Evolutionary conservation across 2,113 vertebrate genomes (phyloP), one percentile per base, ranked within the genome.

Genomic region (Nerophis lumbriciformis): DNA sequence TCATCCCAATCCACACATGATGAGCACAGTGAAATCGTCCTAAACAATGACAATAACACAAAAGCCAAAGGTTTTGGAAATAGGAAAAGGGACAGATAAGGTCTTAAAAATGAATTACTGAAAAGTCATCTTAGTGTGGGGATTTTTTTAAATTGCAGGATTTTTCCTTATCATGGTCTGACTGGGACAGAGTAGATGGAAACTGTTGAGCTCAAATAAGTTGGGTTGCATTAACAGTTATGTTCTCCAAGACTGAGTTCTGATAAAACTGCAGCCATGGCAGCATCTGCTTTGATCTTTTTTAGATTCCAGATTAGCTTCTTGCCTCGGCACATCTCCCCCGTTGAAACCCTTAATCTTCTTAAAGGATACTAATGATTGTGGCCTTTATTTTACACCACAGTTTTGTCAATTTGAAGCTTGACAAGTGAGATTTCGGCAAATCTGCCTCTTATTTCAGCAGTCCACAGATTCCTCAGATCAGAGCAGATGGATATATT

Each of bases 1-100:
- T 74, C 68, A 56, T 76, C 39, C 51, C 38, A 19, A 61, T 13
- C 48, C 39, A 50, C 44, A 63, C 19, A 36, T 12, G 63, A 50
- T 3, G 16, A 5, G 13, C 48, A 49, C 36, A 47, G 42, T 11
- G 11, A 12, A 12, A 45, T 11, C 11, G 42, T 56, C 16, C 44
- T 16, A 44, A 44, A 57, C 39, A 21, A 13, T 21, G n/a, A 45
- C 38, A 63, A 59, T 44, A 14, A 48, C 53, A 65, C 48, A 44
- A 57, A 5, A 7, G 39, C 38, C 19, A 16, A 44, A 39, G 11
- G 39, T 44, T 39, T 8, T 13, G 55, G 39, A 57, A 57, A 44
- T 19, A 44, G 54, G 38, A 44, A 57, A 57, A 38, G 48, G 21
- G 16, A 53, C 39, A 47, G 60, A 59, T 60, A 36, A 66, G 39